phyloP scores from a whole-genome alignment of 2,797 vertebrate genomes.

The Balearica regulorum region DNA sequence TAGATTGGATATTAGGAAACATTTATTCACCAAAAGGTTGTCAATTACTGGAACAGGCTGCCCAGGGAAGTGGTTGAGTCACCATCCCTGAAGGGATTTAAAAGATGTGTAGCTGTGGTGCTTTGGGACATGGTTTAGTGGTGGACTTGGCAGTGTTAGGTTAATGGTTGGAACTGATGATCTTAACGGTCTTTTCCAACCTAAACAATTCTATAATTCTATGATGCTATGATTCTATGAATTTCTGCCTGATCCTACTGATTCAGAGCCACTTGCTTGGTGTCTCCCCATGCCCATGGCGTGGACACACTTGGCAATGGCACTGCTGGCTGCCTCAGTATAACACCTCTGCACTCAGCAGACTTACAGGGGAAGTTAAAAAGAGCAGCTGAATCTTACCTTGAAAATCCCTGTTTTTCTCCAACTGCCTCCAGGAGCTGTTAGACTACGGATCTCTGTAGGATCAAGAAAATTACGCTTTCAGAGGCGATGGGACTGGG shows the following conservation, averaged over 20 bases:
- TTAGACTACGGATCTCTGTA: accelerated
- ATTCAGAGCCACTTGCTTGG: accelerated
- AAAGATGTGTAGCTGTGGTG: too few relatives aligned
- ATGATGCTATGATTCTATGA: neutral
- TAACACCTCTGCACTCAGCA: neutral
- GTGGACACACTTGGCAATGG: accelerated
- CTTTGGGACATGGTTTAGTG: too few relatives aligned
- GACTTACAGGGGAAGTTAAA: neutral
- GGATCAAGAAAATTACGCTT: neutral
- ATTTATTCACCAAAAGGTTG: too few relatives aligned
- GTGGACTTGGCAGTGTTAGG: too few relatives aligned
- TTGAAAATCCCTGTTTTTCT: neutral
- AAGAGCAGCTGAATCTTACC: neutral
- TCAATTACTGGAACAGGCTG: too few relatives aligned
- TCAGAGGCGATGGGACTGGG: neutral
- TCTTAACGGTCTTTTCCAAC: too few relatives aligned
- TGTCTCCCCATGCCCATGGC: accelerated
- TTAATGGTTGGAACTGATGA: too few relatives aligned
- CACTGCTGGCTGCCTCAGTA: neutral
- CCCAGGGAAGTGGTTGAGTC: too few relatives aligned
- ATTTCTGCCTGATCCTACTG: neutral
- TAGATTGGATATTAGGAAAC: too few relatives aligned
- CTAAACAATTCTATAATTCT: too few relatives aligned
- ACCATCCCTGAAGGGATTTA: too few relatives aligned
- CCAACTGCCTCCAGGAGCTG: neutral